Evolutionary conservation across 2,113 vertebrate genomes (phyloP).

Genomic region (Xiphophorus hellerii): DNA sequence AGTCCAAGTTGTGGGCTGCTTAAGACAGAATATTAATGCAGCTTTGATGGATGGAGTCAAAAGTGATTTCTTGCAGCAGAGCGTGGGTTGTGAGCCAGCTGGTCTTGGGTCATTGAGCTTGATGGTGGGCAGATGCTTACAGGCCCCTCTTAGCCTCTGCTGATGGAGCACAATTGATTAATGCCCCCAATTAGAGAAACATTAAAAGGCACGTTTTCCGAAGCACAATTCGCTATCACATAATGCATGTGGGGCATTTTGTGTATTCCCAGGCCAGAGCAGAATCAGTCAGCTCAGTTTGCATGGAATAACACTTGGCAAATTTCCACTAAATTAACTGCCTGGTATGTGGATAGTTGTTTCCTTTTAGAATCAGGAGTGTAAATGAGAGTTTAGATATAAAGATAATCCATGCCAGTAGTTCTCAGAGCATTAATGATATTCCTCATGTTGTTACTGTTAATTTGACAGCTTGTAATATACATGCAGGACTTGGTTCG

Average conservation of each 20-base stretch:
- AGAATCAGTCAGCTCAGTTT: slow-evolving; percentile 50
- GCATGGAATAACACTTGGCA: slow-evolving; percentile 65
- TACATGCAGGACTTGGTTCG: slow-evolving; percentile 1
- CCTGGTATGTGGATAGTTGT: slow-evolving; percentile 48
- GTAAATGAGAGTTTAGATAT: slow-evolving; percentile 30
- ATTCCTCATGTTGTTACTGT: slow-evolving; percentile 15
- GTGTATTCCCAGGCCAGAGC: slow-evolving; percentile 57
- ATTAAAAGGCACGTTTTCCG: slow-evolving; percentile 75
- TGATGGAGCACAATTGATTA: slow-evolving; percentile 81
- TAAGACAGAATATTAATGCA: slow-evolving; percentile 81
- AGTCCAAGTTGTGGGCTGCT: slow-evolving; percentile 66
- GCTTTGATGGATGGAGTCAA: slow-evolving; percentile 84
- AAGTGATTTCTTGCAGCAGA: slow-evolving; percentile 82
- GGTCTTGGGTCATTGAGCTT: slow-evolving; percentile 72
- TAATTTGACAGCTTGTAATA: slow-evolving; percentile 24
- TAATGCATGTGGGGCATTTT: slow-evolving; percentile 63
- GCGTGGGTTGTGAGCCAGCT: slow-evolving; percentile 81
- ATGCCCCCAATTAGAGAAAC: slow-evolving; percentile 80
- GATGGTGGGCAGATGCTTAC: slow-evolving; percentile 70
- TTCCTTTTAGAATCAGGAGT: slow-evolving; percentile 44
- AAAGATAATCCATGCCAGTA: slow-evolving; percentile 36
- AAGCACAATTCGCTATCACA: slow-evolving; percentile 66
- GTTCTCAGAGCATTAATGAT: slow-evolving; percentile 6
- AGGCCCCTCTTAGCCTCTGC: slow-evolving; percentile 67
- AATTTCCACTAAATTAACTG: slow-evolving; percentile 60